Percentiles rank a stretch among this genome's conserved stretches.
These are phyloP conservation scores for Callyntrura sp. DNA, from an alignment of 2,888 invertebrate genomes.

Conservation along the genomic window DNA sequence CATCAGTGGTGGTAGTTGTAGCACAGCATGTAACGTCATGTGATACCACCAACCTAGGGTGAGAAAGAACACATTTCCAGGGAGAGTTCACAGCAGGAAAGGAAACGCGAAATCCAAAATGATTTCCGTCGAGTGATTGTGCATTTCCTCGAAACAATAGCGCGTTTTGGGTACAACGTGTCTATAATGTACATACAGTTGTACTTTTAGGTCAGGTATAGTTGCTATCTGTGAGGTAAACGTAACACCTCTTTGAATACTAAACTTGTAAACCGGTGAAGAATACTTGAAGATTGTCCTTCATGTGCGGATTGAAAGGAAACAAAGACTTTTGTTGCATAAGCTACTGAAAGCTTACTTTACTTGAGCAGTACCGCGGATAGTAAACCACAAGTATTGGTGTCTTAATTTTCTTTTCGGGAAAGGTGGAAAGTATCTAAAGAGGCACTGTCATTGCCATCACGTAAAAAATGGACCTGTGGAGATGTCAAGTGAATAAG, in stretches of 20 bases:
- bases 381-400: too few species aligned
- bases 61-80: background rate
- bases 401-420: too few species aligned
- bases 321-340: background rate
- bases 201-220: too few species aligned
- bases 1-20: background rate
- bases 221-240: too few species aligned
- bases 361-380: too few species aligned
- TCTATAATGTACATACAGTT: too few species aligned
- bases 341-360: too few species aligned
- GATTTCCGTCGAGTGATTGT: slow-evolving; percentile 42
- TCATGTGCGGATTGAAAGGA: background rate
- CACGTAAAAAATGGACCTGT: background rate
- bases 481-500: background rate
- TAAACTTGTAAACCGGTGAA: slow-evolving; percentile 7
- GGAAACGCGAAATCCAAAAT: slow-evolving; percentile 23
- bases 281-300: background rate
- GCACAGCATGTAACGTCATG: background rate
- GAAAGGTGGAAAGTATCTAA: too few species aligned
- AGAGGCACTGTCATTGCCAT: background rate
- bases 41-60: too few species aligned
- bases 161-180: too few species aligned
- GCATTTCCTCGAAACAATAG: slow-evolving; percentile 53
- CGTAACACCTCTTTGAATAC: background rate
- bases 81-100: slow-evolving; percentile 20